Percentiles rank a stretch among this genome's conserved stretches.
These are phyloP conservation scores for Aphodius sticticus DNA, from an alignment of 2,888 invertebrate species.

Conservation along the genomic window DNA sequence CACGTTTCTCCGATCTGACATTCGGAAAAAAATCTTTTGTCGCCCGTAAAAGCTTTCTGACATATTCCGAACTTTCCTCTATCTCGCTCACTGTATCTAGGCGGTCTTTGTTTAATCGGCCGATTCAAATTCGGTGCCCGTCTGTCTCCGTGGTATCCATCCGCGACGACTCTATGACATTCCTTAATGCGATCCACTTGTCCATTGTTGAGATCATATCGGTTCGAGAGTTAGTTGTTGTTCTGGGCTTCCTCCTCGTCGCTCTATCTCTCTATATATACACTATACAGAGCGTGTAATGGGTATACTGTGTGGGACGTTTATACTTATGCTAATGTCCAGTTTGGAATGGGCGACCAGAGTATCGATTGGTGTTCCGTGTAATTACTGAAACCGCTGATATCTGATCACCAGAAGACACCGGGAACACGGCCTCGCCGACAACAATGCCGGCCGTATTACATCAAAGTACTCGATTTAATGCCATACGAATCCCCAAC, in stretches of 20 bases:
- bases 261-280: slow-evolving; percentile 6
- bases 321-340: slow-evolving; percentile 18
- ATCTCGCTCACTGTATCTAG: slow-evolving; percentile 31
- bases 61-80: slow-evolving; percentile 58
- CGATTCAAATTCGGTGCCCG: slow-evolving; percentile 49
- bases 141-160: slow-evolving; percentile 29
- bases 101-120: neutral
- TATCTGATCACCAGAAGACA: slow-evolving; percentile 4
- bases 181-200: slow-evolving; percentile 36
- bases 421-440: neutral
- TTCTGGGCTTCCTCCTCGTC: neutral
- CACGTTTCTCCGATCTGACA: slow-evolving; percentile 54
- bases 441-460: neutral
- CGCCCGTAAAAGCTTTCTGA: slow-evolving; percentile 62
- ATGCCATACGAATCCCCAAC: neutral
- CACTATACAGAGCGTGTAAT: neutral
- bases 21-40: slow-evolving; percentile 58
- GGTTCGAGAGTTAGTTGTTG: slow-evolving; percentile 12
- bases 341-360: neutral
- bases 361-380: neutral
- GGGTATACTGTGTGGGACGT: slow-evolving; percentile 12
- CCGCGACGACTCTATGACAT: slow-evolving; percentile 20
- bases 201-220: slow-evolving; percentile 29
- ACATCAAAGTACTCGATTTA: neutral
- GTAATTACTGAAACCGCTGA: neutral